A percentile compares a stretch with the other conserved stretches of the same genome.
Conservation (phyloP, 2,797 vertebrate genomes). For the Sebastolobus altivelis region DNA sequence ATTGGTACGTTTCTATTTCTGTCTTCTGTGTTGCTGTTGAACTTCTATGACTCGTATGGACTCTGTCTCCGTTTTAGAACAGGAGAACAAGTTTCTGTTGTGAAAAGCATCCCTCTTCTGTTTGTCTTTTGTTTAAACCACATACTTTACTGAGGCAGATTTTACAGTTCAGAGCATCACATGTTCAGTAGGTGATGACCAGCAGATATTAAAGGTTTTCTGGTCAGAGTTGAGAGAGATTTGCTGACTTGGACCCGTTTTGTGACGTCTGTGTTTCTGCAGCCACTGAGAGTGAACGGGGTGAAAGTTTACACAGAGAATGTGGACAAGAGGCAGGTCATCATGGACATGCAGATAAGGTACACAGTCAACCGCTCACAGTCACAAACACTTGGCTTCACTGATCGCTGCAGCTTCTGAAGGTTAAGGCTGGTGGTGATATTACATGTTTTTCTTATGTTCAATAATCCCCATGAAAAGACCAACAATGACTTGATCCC, state of each 20-base stretch:
- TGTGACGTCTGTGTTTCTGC: constrained; percentile 37
- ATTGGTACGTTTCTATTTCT: constrained; percentile 11
- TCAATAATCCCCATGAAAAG: not conserved
- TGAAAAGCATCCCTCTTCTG: not conserved
- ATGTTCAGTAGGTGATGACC: no score
- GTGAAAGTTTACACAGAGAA: constrained; percentile 99
- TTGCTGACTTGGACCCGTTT: not conserved
- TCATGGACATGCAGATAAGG: constrained; percentile 98
- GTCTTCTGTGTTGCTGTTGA: not conserved
- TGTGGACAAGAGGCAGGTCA: constrained; percentile 97
- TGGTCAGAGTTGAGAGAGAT: not conserved
- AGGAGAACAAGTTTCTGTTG: no score
- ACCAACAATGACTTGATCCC: not conserved
- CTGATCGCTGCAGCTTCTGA: not conserved
- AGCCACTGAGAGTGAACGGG: constrained; percentile 96
- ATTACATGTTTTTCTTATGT: not conserved
- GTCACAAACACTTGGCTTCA: not conserved
- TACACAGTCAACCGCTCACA: constrained; percentile 52
- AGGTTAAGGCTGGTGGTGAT: not conserved
- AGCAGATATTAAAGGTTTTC: not conserved
- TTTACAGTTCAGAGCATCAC: not conserved
- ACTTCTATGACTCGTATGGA: not conserved
- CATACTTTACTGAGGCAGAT: not conserved
- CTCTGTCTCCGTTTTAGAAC: not conserved
- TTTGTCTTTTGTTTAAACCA: not conserved